Evolutionary conservation across 2,888 invertebrate genomes (phyloP), one percentile per base, ranked within the genome.

Genomic region (Mantis religiosa): DNA sequence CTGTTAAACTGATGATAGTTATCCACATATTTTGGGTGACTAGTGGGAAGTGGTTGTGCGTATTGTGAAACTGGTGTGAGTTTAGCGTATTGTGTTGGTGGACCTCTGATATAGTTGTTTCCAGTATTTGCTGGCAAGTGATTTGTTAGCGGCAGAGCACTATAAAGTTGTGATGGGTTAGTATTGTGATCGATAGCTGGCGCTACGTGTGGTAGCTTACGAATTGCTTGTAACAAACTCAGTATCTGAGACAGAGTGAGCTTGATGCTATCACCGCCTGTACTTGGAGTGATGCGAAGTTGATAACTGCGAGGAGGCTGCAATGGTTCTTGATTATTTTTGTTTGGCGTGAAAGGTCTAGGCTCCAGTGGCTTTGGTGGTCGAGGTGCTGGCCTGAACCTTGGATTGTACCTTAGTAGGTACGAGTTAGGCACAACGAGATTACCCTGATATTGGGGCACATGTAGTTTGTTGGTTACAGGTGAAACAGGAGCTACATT

Each of bases 111-210:
- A 6, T 85, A 85, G 28, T 71, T 89, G 30, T 28, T 85, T 54
- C 82, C 83, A 28, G 87, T 83, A 27, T 82, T 86, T n/a, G 96
- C 96, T 0, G 97, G 97, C 91, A 97, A 93, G 84, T 96, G 95
- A 93, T 97, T 97, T 91, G 96, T 95, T 28, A 96, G 94, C 92
- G 97, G 97, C 47, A 97, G 92, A 90, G 97, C 95, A 90, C 96
- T 94, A 0, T 94, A 93, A 82, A 96, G 91, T 90, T 92, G 89
- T 15, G 88, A 86, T 87, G 34, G 81, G 8, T 85, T 87, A 27
- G 30, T 34, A 28, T 89, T 83, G 41, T 87, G 87, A 41, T 82
- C 81, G 9, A 41, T 83, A 30, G 30, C 27, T n/a, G 85, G 30
- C 7, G 27, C 83, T 81, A 41, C 82, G 6, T 85, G 83, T 2